Conservation (phyloP, 1,140 invertebrate genomes). For the Monochamus saltuarius region DNA sequence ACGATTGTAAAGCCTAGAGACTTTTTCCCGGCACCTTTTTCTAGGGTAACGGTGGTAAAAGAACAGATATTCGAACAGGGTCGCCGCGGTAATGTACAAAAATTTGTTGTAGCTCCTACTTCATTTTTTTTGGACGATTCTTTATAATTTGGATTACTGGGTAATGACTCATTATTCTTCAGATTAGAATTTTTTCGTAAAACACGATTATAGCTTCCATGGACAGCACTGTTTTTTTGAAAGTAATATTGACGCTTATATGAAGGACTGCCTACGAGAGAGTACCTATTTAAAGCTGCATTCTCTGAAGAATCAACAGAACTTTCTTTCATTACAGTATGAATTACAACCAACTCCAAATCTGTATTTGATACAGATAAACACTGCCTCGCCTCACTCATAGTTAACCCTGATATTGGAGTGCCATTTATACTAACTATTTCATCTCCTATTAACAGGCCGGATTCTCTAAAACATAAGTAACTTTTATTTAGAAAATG, state of each 20-base stretch:
- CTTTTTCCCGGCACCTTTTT: constrained; percentile 82
- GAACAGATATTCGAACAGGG: constrained; percentile 66
- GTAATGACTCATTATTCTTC: constrained; percentile 48
- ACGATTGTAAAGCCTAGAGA: constrained; percentile 90
- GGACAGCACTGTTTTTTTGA: constrained; percentile 60
- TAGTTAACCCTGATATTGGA: constrained; percentile 69
- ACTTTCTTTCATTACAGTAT: constrained; percentile 60
- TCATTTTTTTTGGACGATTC: constrained; percentile 33
- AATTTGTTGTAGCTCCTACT: constrained; percentile 61
- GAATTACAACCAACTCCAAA: constrained; percentile 69
- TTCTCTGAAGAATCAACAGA: constrained; percentile 60
- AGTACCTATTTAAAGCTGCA: constrained; percentile 54
- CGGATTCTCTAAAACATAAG: constrained; percentile 66
- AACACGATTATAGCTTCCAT: constrained; percentile 61
- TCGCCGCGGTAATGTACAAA: constrained; percentile 68
- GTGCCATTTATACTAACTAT: constrained; percentile 81
- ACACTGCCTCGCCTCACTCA: constrained; percentile 73
- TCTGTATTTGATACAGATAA: constrained; percentile 65
- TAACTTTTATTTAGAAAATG: background rate
- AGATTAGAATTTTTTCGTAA: constrained; percentile 49
- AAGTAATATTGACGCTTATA: constrained; percentile 56
- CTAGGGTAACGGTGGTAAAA: constrained; percentile 74
- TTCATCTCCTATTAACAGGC: constrained; percentile 76
- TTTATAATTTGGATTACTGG: constrained; percentile 23
- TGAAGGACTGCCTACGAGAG: constrained; percentile 30